These are phyloP conservation scores for Ylistrum balloti DNA, from an alignment of 1,140 invertebrate genomes.

Conservation along the genomic window DNA sequence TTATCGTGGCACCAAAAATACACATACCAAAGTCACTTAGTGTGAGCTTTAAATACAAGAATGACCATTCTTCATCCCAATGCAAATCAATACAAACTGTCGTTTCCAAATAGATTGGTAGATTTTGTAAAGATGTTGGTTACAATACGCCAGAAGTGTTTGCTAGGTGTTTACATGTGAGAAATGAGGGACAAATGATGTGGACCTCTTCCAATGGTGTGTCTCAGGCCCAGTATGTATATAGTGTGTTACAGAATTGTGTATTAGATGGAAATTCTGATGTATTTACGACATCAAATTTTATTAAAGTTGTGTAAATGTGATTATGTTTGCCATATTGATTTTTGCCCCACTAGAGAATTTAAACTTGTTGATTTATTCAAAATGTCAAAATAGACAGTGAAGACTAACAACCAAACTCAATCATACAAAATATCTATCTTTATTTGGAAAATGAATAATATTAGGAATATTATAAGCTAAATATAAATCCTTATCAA, in stretches of 20 bases:
- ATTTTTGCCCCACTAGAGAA: not conserved
- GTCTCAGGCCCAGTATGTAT: not conserved
- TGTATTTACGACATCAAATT: not conserved
- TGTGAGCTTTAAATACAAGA: conserved; percentile 10
- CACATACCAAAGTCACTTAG: conserved; percentile 31
- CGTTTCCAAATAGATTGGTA: not conserved
- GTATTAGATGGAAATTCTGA: not conserved
- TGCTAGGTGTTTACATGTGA: not conserved
- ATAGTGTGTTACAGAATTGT: not conserved
- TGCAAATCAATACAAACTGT: not conserved
- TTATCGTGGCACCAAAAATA: conserved; percentile 19
- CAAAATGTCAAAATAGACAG: conserved; percentile 22
- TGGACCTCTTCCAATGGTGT: not conserved
- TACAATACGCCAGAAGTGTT: not conserved
- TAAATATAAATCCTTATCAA: too few species aligned
- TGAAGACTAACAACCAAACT: not conserved
- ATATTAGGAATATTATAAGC: too few species aligned
- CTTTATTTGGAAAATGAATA: not conserved
- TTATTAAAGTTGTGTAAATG: conserved; percentile 22
- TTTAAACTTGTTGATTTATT: conserved; percentile 21
- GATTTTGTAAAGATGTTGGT: conserved; percentile 12
- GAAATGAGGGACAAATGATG: not conserved
- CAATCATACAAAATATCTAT: too few species aligned
- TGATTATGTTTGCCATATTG: conserved; percentile 27
- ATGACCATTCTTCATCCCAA: not conserved